Evolutionary conservation across 2,888 invertebrate species (phyloP), one percentile per base, ranked within the genome.

Genomic region (Ectropis crepuscularia): DNA sequence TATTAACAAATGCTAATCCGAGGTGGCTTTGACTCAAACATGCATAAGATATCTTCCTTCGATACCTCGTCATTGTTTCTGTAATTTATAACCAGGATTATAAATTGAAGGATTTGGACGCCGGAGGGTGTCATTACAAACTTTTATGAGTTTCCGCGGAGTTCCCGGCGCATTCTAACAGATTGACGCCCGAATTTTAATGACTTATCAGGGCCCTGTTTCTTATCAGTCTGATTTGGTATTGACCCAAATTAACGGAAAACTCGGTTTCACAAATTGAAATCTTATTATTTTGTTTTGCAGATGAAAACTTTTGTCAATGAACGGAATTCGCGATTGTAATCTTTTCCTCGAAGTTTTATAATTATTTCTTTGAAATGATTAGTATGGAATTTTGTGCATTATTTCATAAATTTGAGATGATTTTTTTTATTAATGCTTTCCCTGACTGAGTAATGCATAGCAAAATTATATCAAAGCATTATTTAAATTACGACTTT

Each of bases 121-220:
- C 79, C 76, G 72, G 69, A 62, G 77, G 78, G 72, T 72, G 76
- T 81, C 80, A 83, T 86, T 85, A 81, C 77, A 84, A 86, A 86
- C 83, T 86, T 86, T 84, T 83, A 86, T 82, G 80, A 84, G 78
- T 79, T 83, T 77, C 75, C 54, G 65, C 74, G 41, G 74, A 80
- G 75, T 81, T 80, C 67, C 76, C 76, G 73, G 73, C 77, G 71
- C 78, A 75, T 77, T 69, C 72, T 75, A 77, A 75, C 73, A 79
- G 79, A 82, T 77, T 79, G 77, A 79, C 74, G 75, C 69, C 71
- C 68, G 71, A 77, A 84, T 82, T 82, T 81, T 78, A 81, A 82
- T 83, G 77, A 80, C 76, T 81, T 64, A 68, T 65, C 60, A 55
- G 16, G 37, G 53, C 58, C 63, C 45, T 63, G 63, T 50, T 63